Evolutionary conservation across 2,113 vertebrate species (phyloP).

Genomic region (Nycticorax nycticorax): DNA sequence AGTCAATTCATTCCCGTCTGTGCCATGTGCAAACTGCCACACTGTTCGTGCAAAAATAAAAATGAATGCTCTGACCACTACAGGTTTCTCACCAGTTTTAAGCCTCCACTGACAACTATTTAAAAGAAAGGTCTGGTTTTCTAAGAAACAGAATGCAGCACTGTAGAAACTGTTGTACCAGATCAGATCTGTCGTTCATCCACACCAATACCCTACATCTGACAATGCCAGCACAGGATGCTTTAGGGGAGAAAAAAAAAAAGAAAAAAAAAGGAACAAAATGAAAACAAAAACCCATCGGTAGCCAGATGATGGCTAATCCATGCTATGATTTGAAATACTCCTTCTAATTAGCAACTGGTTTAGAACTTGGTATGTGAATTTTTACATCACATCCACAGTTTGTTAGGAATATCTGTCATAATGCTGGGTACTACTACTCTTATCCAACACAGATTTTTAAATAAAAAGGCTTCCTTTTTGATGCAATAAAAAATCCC

Average conservation of each 20-base stretch:
- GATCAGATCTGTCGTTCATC: not conserved
- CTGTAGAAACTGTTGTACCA: not conserved
- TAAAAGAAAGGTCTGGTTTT: conserved; percentile 32
- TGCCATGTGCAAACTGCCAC: conserved; percentile 37
- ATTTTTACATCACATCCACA: not conserved
- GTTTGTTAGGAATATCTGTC: not conserved
- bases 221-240: not conserved
- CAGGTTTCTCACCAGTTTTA: conserved; percentile 34
- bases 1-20: conserved; percentile 36
- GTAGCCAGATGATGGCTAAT: not conserved
- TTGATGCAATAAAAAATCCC: not conserved
- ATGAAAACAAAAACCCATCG: not conserved
- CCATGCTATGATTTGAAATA: not conserved
- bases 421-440: not conserved
- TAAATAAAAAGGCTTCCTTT: not conserved
- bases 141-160: conserved; percentile 40
- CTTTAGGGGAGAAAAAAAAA: not conserved
- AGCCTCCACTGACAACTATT: conserved; percentile 48
- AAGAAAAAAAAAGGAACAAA: too few relatives aligned
- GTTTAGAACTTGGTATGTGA: not conserved
- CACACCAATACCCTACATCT: not conserved
- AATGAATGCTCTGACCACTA: conserved; percentile 41
- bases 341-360: not conserved
- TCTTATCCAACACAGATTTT: not conserved
- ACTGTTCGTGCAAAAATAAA: conserved; percentile 35